A percentile compares a stretch with the other conserved stretches of the same genome.
These are phyloP conservation scores for Rhyacichthys aspro DNA, from an alignment of 2,797 vertebrate genomes.

Conservation along the genomic window DNA sequence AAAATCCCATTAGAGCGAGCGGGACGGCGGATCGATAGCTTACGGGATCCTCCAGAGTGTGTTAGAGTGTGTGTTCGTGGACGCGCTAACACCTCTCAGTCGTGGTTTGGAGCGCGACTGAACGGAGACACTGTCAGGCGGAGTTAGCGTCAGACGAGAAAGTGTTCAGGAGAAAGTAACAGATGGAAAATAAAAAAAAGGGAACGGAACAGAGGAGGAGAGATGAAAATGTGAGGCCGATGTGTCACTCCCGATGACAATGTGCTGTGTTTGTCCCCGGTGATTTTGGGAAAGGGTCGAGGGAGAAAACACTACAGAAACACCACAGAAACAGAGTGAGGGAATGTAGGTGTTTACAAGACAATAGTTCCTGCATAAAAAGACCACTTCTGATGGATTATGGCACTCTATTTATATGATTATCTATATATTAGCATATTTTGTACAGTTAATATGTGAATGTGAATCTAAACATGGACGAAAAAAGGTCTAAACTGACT, in stretches of 20 bases:
- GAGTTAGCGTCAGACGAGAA: constrained; percentile 79
- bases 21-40: constrained; percentile 84
- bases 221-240: constrained; percentile 14
- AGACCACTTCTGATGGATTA: background rate
- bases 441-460: background rate
- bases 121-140: constrained; percentile 84
- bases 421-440: too few species aligned
- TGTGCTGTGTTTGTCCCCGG: constrained; percentile 28
- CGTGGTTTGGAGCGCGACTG: constrained; percentile 88
- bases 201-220: constrained; percentile 28
- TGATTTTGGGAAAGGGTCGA: constrained; percentile 11
- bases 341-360: background rate
- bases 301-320: constrained; percentile 5
- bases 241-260: constrained; percentile 43
- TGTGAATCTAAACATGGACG: background rate
- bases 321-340: too few species aligned
- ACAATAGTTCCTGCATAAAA: background rate
- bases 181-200: constrained; percentile 4
- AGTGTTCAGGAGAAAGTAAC: constrained; percentile 24
- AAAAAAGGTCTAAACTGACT: too few species aligned
- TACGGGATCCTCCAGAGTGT: constrained; percentile 65
- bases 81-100: constrained; percentile 85
- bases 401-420: too few species aligned
- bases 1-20: constrained; percentile 79
- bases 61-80: constrained; percentile 39